Conservation (phyloP, 1,140 invertebrate species). For the Trypoxylus dichotomus region DNA sequence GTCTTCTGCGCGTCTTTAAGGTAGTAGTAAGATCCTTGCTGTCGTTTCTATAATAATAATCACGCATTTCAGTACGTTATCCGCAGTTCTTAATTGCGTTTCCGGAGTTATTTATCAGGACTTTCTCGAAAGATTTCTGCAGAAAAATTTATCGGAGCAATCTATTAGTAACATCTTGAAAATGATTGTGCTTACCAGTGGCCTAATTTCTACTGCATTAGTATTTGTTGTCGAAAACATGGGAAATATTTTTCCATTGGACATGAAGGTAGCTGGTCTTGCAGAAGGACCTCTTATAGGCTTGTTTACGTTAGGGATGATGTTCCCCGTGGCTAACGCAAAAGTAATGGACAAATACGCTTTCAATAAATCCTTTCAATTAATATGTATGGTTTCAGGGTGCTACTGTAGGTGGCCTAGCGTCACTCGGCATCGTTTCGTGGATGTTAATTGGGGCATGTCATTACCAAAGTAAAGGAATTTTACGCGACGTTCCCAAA, state of each 20-base stretch:
- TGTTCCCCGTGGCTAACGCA: conserved; percentile 78
- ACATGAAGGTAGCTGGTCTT: conserved; percentile 80
- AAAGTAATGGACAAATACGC: conserved; percentile 52
- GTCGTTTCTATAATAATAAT: no score
- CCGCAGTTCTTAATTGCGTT: conserved; percentile 67
- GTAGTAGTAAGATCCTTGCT: conserved; percentile 49
- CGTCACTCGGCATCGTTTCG: background rate
- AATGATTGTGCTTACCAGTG: conserved; percentile 54
- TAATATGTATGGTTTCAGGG: background rate
- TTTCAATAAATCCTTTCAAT: conserved; percentile 10
- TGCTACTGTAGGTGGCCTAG: background rate
- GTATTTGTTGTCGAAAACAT: conserved; percentile 76
- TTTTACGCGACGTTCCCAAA: background rate
- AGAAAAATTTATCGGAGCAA: conserved; percentile 34
- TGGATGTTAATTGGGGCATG: conserved; percentile 4
- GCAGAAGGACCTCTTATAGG: conserved; percentile 82
- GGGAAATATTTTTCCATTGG: conserved; percentile 77
- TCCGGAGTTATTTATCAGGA: conserved; percentile 70
- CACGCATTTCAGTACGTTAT: conserved; percentile 62
- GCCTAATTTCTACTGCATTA: conserved; percentile 58
- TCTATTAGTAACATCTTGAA: conserved; percentile 48
- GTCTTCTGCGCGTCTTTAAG: conserved; percentile 72
- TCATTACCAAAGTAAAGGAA: background rate
- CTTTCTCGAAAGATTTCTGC: conserved; percentile 56
- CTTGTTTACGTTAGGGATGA: conserved; percentile 82